These are phyloP conservation scores for Acholoe squamosa DNA, from an alignment of 2,888 invertebrate species.

Conservation along the genomic window DNA sequence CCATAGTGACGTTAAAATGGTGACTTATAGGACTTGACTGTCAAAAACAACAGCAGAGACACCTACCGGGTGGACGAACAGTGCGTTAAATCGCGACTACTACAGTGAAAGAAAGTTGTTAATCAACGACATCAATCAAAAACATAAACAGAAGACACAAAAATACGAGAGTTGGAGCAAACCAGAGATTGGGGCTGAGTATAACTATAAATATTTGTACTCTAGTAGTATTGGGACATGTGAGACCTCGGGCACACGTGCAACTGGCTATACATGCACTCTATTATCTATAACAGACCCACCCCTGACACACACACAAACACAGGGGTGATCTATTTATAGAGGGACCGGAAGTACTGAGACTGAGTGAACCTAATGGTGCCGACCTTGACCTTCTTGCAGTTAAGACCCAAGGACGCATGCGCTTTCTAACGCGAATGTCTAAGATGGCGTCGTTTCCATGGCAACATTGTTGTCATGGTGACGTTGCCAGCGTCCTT, in stretches of 20 bases:
- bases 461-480: constrained; percentile 17
- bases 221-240: background rate
- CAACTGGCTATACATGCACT: background rate
- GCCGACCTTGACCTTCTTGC: constrained; percentile 31
- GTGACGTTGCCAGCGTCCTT: background rate
- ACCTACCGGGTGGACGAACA: background rate
- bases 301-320: background rate
- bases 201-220: no score
- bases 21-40: no score
- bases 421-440: background rate
- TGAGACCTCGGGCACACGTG: background rate
- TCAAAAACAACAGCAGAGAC: background rate
- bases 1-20: no score
- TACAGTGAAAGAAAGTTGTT: background rate
- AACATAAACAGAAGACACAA: no score
- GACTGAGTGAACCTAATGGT: background rate
- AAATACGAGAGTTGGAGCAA: no score
- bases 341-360: background rate
- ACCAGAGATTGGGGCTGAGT: no score
- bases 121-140: constrained; percentile 46
- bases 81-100: no score
- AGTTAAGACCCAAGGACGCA: background rate
- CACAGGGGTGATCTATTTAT: no score
- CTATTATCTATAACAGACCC: background rate
- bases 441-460: background rate